phyloP scores from a whole-genome alignment of 2,113 vertebrate species.

The Pachyramphus minor region DNA sequence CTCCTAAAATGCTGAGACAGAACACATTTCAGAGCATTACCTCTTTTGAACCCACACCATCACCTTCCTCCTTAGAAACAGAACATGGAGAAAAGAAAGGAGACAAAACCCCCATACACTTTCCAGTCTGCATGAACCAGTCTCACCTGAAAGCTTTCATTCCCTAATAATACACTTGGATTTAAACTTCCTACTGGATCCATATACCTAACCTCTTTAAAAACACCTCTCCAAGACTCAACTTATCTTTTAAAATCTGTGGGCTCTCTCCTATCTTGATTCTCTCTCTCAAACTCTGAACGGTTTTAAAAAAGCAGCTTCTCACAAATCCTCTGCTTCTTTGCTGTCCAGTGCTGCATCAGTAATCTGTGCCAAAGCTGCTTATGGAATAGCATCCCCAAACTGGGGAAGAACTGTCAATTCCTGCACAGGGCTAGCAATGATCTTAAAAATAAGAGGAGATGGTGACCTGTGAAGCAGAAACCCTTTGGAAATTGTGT shows the following conservation, averaged over 20 bases:
- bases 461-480: background rate
- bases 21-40: background rate
- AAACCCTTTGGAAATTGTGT: background rate
- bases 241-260: background rate
- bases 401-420: background rate
- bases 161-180: background rate
- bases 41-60: background rate
- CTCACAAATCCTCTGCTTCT: background rate
- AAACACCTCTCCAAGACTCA: background rate
- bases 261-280: background rate
- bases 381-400: background rate
- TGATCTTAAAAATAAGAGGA: background rate
- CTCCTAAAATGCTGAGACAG: background rate
- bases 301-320: background rate
- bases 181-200: background rate
- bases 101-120: fast-evolving
- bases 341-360: background rate
- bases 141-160: background rate
- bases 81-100: background rate
- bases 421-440: background rate
- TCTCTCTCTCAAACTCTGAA: background rate
- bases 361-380: background rate
- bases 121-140: background rate
- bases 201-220: background rate
- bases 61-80: background rate